Base-by-base conservation (phyloP, 2,888 invertebrate genomes). In the Folsomia manolachei region DNA sequence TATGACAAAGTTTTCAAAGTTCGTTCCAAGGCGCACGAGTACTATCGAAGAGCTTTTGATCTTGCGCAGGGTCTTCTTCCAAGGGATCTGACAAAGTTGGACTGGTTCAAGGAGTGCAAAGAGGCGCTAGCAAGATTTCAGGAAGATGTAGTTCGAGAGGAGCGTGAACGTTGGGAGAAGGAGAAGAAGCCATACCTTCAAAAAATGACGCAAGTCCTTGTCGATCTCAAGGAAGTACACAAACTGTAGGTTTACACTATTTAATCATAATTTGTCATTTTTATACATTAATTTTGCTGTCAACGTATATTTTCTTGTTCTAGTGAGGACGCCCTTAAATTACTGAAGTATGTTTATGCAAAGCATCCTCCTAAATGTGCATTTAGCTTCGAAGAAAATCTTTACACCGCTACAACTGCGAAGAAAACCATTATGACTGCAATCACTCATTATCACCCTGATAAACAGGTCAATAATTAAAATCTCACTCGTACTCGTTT, bases 1-100 rank as follows among this genome's bases (percentile, higher is more conserved):
- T 72, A 60, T 52, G 61, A 65, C 70, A 69, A 72, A 26, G 51
- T 72, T 1, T 70, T 72, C 27, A 69, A 72, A 51, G 19, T 72
- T 14, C n/a, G 52, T 21, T 24, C 56, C 2, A 65, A 69, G 51
- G 72, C 72, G 1, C 60, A 70, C 7, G 14, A 7, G 7, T 65
- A 64, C 52, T 72, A 72, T 26, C 63, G 72, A n/a, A 14, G 1
- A 19, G 72, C 72, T 7, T 72, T 72, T 23, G 66, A 72, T 21
- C 60, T 72, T 1, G 69, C 56, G 18, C 65, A 60, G 26, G 23
- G 39, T 21, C 66, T 72, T 1, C 14, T 60, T 19, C 72, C 70
- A 1, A 18, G 52, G 4, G 70, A 72, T 61, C 1, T 72, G 26
- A 69, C 1, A 24, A 70, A 65, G n/a, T 24, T 27, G 21, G 61